A percentile compares a stretch with the other conserved stretches of the same genome.
Evolutionary conservation across 2,797 vertebrate species (phyloP).

Genomic region (Lepilemur septentrionalis): DNA sequence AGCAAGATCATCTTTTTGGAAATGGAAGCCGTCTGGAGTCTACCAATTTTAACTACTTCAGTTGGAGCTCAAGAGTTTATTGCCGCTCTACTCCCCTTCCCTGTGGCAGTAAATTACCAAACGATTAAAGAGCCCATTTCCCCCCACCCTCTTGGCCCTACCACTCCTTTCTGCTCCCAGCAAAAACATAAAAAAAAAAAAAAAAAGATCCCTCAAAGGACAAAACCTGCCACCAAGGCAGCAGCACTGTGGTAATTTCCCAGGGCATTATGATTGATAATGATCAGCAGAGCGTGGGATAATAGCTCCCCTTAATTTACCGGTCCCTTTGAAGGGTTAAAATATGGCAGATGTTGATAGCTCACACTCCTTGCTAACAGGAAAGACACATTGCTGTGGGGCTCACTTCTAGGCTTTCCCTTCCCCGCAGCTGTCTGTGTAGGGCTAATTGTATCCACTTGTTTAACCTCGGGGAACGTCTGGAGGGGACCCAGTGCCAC

Average conservation of each 20-base stretch:
- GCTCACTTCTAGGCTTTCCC: constrained; percentile 81
- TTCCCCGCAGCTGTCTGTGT: constrained; percentile 89
- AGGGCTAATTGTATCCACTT: constrained; percentile 88
- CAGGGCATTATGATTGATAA: constrained; percentile 69
- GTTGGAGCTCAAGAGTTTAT: constrained; percentile 35
- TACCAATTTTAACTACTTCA: constrained; percentile 52
- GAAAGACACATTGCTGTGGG: constrained; percentile 83
- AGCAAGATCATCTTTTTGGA: constrained; percentile 1
- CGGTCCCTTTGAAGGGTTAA: constrained; percentile 80
- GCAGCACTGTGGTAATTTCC: constrained; percentile 47
- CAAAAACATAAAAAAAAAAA: constrained; percentile 59
- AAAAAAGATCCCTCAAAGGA: constrained; percentile 29
- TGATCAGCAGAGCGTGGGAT: constrained; percentile 63
- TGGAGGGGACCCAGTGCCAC: constrained; percentile 85
- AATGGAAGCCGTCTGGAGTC: constrained; percentile 39
- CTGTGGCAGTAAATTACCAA: constrained; percentile 58
- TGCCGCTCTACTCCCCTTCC: constrained; percentile 35
- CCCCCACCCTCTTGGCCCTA: not conserved
- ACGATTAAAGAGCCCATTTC: not conserved
- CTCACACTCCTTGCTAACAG: constrained; percentile 82
- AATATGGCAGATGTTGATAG: constrained; percentile 92
- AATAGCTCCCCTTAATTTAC: constrained; percentile 66
- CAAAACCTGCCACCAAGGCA: constrained; percentile 50
- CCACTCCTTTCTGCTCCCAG: constrained; percentile 16
- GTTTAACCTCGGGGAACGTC: constrained; percentile 87